phyloP scores from a whole-genome alignment of 1,140 invertebrate genomes.

The Drosophila nikananu region DNA sequence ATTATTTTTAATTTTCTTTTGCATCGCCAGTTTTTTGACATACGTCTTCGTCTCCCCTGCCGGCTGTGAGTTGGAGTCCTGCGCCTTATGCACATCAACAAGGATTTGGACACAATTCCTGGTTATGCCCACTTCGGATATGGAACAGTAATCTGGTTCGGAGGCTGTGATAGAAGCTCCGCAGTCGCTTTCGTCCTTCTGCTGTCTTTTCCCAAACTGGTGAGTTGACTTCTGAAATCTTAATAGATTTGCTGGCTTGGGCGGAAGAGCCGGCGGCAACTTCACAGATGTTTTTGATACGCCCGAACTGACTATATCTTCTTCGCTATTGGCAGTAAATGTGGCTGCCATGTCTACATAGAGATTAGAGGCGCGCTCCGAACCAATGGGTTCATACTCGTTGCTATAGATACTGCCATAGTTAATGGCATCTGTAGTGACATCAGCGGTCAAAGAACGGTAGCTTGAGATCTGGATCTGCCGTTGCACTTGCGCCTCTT shows the following conservation, averaged over 20 bases:
- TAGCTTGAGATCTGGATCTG: slow-evolving; percentile 55
- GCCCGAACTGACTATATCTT: background rate
- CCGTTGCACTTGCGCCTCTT: slow-evolving; percentile 29
- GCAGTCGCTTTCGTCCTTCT: slow-evolving; percentile 49
- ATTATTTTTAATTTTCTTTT: background rate
- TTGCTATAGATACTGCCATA: slow-evolving; percentile 87
- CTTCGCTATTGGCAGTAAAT: slow-evolving; percentile 1
- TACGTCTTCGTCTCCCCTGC: slow-evolving; percentile 18
- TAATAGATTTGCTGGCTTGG: slow-evolving; percentile 87
- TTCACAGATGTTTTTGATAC: slow-evolving; percentile 34
- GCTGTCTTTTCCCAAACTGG: slow-evolving; percentile 51
- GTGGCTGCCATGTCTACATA: slow-evolving; percentile 86
- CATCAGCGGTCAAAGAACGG: slow-evolving; percentile 38
- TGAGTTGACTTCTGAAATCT: slow-evolving; percentile 78
- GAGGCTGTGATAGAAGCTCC: slow-evolving; percentile 53
- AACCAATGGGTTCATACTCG: slow-evolving; percentile 86
- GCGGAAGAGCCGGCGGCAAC: slow-evolving; percentile 87
- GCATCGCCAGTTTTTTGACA: background rate
- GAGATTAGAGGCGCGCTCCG: slow-evolving; percentile 78
- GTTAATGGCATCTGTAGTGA: slow-evolving; percentile 49
- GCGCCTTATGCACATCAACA: slow-evolving; percentile 76
- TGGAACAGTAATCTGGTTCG: slow-evolving; percentile 87
- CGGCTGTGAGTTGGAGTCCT: slow-evolving; percentile 44
- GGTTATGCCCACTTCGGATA: slow-evolving; percentile 85
- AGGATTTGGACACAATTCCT: slow-evolving; percentile 76